Percentiles rank a stretch among this genome's conserved stretches.
Evolutionary conservation across 37 sponge, comb jelly and placozoan species (phyloP).

Genomic region (Hormiphora californensis): DNA sequence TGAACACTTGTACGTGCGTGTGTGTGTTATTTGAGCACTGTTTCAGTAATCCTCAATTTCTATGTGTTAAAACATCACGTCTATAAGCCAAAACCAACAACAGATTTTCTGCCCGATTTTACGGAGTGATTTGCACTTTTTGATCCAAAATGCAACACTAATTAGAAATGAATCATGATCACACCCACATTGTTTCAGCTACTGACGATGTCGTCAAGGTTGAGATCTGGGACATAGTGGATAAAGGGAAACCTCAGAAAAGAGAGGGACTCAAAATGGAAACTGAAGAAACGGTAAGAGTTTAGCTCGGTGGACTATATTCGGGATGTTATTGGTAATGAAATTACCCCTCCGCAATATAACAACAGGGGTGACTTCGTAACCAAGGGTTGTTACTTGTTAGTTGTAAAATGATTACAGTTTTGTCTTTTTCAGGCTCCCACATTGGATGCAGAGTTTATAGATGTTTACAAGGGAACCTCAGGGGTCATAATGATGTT

Average conservation of each 20-base stretch:
- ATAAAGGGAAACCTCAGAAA: conserved; percentile 64
- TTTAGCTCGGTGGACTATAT: too few species aligned
- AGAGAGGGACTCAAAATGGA: conserved; percentile 44
- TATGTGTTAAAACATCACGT: too few species aligned
- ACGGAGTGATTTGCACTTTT: too few species aligned
- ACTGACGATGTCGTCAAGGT: conserved; percentile 90
- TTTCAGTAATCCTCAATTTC: too few species aligned
- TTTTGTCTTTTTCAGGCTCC: conserved; percentile 1
- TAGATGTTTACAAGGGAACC: conserved; percentile 86
- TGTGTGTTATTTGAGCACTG: too few species aligned
- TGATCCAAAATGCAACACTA: too few species aligned
- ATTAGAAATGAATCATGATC: too few species aligned
- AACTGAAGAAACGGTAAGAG: conserved; percentile 8
- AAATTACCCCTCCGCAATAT: too few species aligned
- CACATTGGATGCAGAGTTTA: conserved; percentile 76
- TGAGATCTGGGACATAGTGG: conserved; percentile 96
- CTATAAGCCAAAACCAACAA: too few species aligned
- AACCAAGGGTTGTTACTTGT: neutral
- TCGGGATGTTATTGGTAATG: too few species aligned
- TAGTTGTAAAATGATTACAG: neutral
- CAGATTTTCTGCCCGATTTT: too few species aligned
- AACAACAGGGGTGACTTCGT: too few species aligned
- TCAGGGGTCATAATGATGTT: conserved; percentile 77
- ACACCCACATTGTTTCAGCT: conserved; percentile 59
- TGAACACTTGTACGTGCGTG: neutral